A percentile compares a stretch with the other conserved stretches of the same genome.
phyloP scores from a whole-genome alignment of 1,140 invertebrate genomes.

The Pectinophora gossypiella region DNA sequence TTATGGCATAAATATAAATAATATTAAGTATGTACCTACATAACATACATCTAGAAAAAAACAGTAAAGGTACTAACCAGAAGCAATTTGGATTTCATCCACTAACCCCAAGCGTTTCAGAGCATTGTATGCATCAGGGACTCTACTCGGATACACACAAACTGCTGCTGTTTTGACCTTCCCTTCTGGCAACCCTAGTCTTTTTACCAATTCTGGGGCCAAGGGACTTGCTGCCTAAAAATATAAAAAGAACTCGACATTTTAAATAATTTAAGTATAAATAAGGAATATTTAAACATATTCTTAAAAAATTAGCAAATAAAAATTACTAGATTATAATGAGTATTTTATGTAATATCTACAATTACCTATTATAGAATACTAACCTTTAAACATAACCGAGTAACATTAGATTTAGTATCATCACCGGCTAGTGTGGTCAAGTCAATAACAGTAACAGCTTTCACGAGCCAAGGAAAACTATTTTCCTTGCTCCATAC shows the following conservation, averaged over 20 bases:
- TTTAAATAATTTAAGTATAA: no score
- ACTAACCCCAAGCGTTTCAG: slow-evolving; percentile 77
- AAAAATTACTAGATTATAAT: no score
- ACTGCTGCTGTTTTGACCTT: slow-evolving; percentile 86
- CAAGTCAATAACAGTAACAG: slow-evolving; percentile 91
- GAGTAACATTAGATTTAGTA: slow-evolving; percentile 85
- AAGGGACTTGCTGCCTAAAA: slow-evolving; percentile 78
- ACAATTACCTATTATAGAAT: neutral
- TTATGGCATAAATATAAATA: no score
- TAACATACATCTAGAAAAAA: no score
- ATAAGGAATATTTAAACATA: no score
- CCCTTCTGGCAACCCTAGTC: slow-evolving; percentile 27
- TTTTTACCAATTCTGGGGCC: slow-evolving; percentile 34
- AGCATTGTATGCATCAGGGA: slow-evolving; percentile 81
- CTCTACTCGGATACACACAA: slow-evolving; percentile 94
- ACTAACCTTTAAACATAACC: slow-evolving; percentile 87
- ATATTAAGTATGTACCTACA: no score
- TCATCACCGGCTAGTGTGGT: slow-evolving; percentile 95
- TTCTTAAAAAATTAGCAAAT: no score
- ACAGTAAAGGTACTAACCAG: no score
- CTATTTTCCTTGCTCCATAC: slow-evolving; percentile 73
- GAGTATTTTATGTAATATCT: no score
- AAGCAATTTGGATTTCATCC: slow-evolving; percentile 83
- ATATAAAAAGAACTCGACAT: no score
- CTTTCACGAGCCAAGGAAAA: slow-evolving; percentile 86